These are phyloP conservation scores for Athrips mouffetella DNA, from an alignment of 2,888 invertebrate genomes.

Conservation along the genomic window DNA sequence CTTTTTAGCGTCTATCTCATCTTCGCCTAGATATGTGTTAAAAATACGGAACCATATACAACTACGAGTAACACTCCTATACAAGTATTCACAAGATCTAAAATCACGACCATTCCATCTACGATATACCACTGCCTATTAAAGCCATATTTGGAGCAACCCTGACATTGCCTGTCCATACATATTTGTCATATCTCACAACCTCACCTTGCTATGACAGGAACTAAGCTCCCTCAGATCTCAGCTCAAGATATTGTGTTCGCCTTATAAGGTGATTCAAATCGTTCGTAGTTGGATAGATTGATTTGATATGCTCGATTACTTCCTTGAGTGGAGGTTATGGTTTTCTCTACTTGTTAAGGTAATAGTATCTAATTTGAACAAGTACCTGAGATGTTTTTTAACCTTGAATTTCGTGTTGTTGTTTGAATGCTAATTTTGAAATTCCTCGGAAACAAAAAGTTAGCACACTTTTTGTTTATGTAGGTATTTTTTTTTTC, in stretches of 20 bases:
- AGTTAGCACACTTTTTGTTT: too few relatives aligned
- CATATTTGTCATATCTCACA: constrained; percentile 3
- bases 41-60: too few relatives aligned
- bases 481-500: too few relatives aligned
- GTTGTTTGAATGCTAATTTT: too few relatives aligned
- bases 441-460: too few relatives aligned
- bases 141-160: not conserved
- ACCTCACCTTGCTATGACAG: constrained; percentile 14
- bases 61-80: too few relatives aligned
- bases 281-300: constrained; percentile 3
- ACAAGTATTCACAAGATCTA: not conserved
- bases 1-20: too few relatives aligned
- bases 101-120: constrained; percentile 3
- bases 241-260: constrained; percentile 1
- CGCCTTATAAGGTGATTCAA: constrained; percentile 4
- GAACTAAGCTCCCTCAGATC: constrained; percentile 16
- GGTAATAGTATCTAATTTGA: too few relatives aligned
- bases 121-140: constrained; percentile 1
- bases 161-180: constrained; percentile 12
- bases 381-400: too few relatives aligned
- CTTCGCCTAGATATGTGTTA: too few relatives aligned
- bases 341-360: not conserved
- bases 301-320: constrained; percentile 1
- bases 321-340: constrained; percentile 4
- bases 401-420: too few relatives aligned